These are phyloP conservation scores for Thunnus thynnus DNA, from an alignment of 2,113 vertebrate genomes.

Conservation along the genomic window DNA sequence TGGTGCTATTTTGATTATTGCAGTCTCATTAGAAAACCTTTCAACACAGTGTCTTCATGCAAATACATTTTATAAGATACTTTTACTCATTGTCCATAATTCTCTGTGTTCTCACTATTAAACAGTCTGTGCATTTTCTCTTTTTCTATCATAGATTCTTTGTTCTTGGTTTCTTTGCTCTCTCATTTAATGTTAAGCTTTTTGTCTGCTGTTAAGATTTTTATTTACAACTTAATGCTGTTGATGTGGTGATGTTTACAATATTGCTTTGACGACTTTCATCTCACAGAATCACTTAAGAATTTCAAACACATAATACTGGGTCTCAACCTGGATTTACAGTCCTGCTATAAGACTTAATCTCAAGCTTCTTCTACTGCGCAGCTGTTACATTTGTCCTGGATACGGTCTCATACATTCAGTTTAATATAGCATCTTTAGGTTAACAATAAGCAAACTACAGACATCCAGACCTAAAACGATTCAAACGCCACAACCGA, in stretches of 20 bases:
- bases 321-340: not conserved
- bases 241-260: not conserved
- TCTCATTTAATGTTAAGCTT: not conserved
- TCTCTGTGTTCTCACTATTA: not conserved
- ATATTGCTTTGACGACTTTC: not conserved
- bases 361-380: not conserved
- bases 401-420: not conserved
- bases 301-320: not conserved
- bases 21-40: not conserved
- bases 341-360: not conserved
- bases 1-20: too few species aligned
- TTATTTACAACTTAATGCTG: not conserved
- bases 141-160: not conserved
- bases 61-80: not conserved
- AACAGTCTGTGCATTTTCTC: too few species aligned
- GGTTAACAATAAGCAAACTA: not conserved
- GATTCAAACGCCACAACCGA: slow-evolving; percentile 2
- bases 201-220: not conserved
- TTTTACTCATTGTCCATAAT: not conserved
- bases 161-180: not conserved
- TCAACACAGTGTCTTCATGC: not conserved
- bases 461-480: slow-evolving; percentile 5
- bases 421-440: slow-evolving; percentile 11
- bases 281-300: not conserved
- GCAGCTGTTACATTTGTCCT: not conserved